A percentile compares a stretch with the other conserved stretches of the same genome.
Evolutionary conservation across 2,888 invertebrate species (phyloP).

Genomic region (Eretmocerus hayati): DNA sequence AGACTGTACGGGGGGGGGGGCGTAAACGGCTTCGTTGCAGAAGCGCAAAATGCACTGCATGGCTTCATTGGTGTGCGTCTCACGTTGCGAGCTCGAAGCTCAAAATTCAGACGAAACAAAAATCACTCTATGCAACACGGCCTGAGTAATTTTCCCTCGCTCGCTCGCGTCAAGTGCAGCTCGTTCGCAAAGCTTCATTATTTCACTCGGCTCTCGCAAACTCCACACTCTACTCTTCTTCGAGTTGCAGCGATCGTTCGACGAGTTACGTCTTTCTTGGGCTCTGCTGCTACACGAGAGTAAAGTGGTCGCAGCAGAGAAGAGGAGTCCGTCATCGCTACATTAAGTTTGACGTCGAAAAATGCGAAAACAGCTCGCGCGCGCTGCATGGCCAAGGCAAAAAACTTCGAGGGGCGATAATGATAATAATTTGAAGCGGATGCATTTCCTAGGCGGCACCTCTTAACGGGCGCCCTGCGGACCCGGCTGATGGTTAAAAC

Average conservation of each 20-base stretch:
- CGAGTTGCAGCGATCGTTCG: background rate
- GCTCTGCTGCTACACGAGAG: conserved; percentile 1
- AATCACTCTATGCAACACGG: conserved; percentile 10
- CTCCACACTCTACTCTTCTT: background rate
- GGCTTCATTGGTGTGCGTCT: background rate
- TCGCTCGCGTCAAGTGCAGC: background rate
- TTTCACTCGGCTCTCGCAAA: no score
- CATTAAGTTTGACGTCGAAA: conserved; percentile 1
- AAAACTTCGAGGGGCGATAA: conserved; percentile 17
- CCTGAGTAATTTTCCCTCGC: background rate
- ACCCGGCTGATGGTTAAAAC: no score
- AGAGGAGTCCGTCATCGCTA: no score
- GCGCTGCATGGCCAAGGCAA: background rate
- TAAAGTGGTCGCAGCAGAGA: background rate
- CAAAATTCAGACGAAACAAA: conserved; percentile 16
- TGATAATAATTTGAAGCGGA: conserved; percentile 23
- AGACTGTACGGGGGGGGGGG: background rate
- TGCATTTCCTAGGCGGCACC: conserved; percentile 26
- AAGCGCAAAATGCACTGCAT: conserved; percentile 11
- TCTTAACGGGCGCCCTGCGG: conserved; percentile 22
- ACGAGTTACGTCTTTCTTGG: conserved; percentile 14
- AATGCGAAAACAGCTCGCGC: conserved; percentile 11
- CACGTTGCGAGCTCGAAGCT: conserved; percentile 3
- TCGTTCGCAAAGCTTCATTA: no score
- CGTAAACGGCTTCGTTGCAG: no score